These are phyloP conservation scores for Dryas iulia DNA, from an alignment of 1,140 invertebrate species.

Conservation along the genomic window DNA sequence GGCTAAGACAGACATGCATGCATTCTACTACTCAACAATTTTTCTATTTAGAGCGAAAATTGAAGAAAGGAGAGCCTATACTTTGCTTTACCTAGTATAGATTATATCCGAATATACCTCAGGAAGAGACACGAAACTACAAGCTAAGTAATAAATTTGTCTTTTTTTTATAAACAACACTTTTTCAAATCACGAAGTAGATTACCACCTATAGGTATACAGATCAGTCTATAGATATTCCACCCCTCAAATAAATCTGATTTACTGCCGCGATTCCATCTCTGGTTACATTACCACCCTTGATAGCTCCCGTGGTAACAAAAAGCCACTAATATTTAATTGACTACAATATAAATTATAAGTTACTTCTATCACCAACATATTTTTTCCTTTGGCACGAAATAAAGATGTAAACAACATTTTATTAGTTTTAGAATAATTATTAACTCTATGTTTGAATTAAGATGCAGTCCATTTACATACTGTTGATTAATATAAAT, in stretches of 20 bases:
- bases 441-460: neutral
- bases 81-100: too few relatives aligned
- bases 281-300: conserved; percentile 46
- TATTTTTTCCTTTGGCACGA: neutral
- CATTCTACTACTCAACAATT: too few relatives aligned
- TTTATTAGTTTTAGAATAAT: neutral
- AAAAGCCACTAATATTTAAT: conserved; percentile 22
- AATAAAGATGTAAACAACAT: neutral
- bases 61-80: too few relatives aligned
- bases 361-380: neutral
- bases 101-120: too few relatives aligned
- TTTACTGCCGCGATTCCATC: conserved; percentile 43
- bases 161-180: too few relatives aligned
- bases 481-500: neutral
- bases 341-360: conserved; percentile 14
- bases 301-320: conserved; percentile 34
- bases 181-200: too few relatives aligned
- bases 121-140: too few relatives aligned
- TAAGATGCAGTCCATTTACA: neutral
- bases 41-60: too few relatives aligned
- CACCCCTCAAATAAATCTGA: conserved; percentile 47
- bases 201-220: conserved; percentile 2
- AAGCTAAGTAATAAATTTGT: too few relatives aligned
- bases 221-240: conserved; percentile 31
- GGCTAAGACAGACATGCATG: too few relatives aligned